Evolutionary conservation across 2,797 vertebrate species (phyloP).

Genomic region (Iguana delicatissima): DNA sequence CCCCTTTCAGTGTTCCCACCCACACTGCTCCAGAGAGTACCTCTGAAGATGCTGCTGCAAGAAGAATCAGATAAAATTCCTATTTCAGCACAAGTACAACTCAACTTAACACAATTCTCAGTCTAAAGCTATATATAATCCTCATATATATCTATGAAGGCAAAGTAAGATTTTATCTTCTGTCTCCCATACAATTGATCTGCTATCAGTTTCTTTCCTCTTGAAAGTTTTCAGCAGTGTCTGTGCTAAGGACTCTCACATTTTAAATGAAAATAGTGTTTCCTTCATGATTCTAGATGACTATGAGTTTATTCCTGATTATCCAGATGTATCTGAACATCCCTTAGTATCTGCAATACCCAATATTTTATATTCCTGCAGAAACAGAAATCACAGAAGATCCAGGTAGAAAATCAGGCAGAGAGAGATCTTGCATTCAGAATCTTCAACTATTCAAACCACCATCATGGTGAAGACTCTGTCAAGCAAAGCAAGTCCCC

Average conservation of each 20-base stretch:
- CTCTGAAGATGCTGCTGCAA: neutral
- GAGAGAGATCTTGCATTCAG: neutral
- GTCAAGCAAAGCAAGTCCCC: neutral
- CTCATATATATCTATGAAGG: neutral
- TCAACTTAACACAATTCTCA: neutral
- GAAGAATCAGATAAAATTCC: neutral
- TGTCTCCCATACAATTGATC: neutral
- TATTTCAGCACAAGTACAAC: neutral
- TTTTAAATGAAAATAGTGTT: conserved; percentile 4
- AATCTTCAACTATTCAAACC: neutral
- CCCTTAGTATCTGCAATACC: neutral
- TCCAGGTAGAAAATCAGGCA: neutral
- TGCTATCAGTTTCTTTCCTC: conserved; percentile 27
- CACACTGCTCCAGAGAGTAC: neutral
- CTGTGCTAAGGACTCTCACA: neutral
- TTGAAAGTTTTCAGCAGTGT: neutral
- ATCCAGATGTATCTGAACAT: conserved; percentile 27
- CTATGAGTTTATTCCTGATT: neutral
- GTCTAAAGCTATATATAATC: neutral
- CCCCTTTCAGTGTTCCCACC: neutral
- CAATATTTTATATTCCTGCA: neutral
- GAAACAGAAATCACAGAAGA: neutral
- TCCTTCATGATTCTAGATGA: neutral
- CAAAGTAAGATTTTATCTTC: neutral
- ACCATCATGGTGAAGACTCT: neutral